Percentiles rank a stretch among this genome's conserved stretches.
phyloP scores from a whole-genome alignment of 1,140 invertebrate genomes.

The Aphaenogaster floridana region DNA sequence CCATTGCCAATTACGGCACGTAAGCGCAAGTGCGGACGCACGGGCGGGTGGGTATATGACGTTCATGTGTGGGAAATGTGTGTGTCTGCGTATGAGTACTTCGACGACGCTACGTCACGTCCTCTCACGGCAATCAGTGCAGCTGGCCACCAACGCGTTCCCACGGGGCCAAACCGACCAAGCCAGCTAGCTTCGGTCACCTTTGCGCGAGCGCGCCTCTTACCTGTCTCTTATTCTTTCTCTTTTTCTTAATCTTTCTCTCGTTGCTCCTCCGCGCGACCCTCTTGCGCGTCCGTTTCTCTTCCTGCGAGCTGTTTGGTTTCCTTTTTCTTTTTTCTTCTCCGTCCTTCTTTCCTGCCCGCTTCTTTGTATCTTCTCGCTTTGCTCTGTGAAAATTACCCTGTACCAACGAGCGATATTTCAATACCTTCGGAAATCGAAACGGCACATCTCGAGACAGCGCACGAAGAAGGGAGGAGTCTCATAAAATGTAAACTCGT shows the following conservation, averaged over 20 bases:
- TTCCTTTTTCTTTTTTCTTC: constrained; percentile 19
- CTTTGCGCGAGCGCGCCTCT: constrained; percentile 75
- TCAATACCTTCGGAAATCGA: constrained; percentile 44
- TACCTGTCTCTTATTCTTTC: constrained; percentile 67
- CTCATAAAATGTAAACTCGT: neutral
- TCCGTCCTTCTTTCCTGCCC: neutral
- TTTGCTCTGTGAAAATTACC: constrained; percentile 69
- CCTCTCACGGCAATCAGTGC: constrained; percentile 84
- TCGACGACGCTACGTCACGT: constrained; percentile 79
- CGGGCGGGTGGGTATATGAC: neutral
- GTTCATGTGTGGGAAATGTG: neutral
- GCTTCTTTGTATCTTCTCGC: constrained; percentile 66
- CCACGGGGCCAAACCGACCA: constrained; percentile 84
- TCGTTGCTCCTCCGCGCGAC: constrained; percentile 19
- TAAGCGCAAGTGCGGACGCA: constrained; percentile 56
- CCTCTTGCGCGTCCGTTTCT: neutral
- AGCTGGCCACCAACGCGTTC: constrained; percentile 86
- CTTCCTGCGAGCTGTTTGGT: constrained; percentile 25
- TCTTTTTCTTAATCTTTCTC: constrained; percentile 59
- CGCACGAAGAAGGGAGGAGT: neutral
- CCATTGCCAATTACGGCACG: constrained; percentile 69
- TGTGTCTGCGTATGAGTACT: constrained; percentile 51
- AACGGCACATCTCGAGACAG: neutral
- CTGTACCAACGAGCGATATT: constrained; percentile 38
- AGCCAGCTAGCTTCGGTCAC: constrained; percentile 74